Base-by-base conservation (phyloP, 2,113 vertebrate genomes). In the Cinclus mexicanus region DNA sequence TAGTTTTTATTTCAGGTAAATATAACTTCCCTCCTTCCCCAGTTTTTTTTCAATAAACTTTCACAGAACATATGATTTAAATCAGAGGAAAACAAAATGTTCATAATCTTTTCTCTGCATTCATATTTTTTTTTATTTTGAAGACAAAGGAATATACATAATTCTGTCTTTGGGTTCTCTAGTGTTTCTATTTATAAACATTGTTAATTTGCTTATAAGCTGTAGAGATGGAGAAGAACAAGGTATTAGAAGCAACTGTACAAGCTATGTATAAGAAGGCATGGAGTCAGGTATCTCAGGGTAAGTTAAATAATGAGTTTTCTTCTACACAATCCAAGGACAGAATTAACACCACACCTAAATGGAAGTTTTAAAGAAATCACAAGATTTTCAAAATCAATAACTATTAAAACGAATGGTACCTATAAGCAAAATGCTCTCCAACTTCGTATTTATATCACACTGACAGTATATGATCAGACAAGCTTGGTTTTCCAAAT, bases 401-500 rank as follows among this genome's bases (percentile, higher is more conserved):
- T 59, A 52, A 18, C 22, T 37, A 14, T 56, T 72, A 52, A 70
- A 84, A 61, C 4, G 4, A 74, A 64, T 0, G 8, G 46, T 68
- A 81, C 33, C 44, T 86, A 94, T 55, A 76, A 76, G 52, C 33
- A 80, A 77, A 80, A 81, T 75, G 61, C 52, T 67, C 49, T 65
- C 42, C 65, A 74, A 60, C 68, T 64, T 71, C 6, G 3, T 68
- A 67, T 83, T 60, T 81, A 28, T 79, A 72, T 79, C 56, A 68
- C 6, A 31, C 59, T 18, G 50, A 88, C 26, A 52, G 64, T 46
- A 29, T 44, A 31, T 3, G 6, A 84, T 77, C 90, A 81, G 89
- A 68, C 41, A 96, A 80, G 69, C 71, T 49, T 60, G 79, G 33
- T 83, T 97, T 97, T 92, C 52, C 89, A 95, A 90, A 60, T 55